phyloP scores from a whole-genome alignment of 2,888 invertebrate species.

The Altica lythri region DNA sequence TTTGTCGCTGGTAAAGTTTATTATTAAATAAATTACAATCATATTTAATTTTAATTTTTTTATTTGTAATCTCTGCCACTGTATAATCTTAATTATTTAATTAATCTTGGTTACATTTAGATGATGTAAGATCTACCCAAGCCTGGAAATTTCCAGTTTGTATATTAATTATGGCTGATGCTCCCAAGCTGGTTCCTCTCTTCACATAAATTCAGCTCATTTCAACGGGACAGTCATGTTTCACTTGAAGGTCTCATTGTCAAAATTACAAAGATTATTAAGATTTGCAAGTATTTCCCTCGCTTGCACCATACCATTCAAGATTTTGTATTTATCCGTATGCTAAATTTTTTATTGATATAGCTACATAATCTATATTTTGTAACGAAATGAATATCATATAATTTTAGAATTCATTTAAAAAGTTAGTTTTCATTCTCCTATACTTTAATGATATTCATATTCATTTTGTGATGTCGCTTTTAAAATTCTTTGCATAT shows the following conservation, averaged over 20 bases:
- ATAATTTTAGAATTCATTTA: too few relatives aligned
- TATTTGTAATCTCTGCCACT: slow-evolving; percentile 18
- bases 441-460: too few relatives aligned
- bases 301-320: slow-evolving; percentile 4
- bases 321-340: not conserved
- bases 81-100: slow-evolving; percentile 38
- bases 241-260: slow-evolving; percentile 26
- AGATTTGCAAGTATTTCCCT: slow-evolving; percentile 18
- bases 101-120: slow-evolving; percentile 42
- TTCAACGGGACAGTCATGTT: slow-evolving; percentile 29
- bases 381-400: too few relatives aligned
- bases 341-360: too few relatives aligned
- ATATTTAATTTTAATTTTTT: slow-evolving; percentile 1
- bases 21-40: not conserved
- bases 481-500: too few relatives aligned
- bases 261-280: slow-evolving; percentile 27
- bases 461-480: too few relatives aligned
- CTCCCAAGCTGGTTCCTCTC: slow-evolving; percentile 34
- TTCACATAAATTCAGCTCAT: slow-evolving; percentile 27
- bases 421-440: too few relatives aligned
- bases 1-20: not conserved
- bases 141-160: slow-evolving; percentile 39
- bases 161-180: slow-evolving; percentile 41
- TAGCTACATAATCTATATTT: too few relatives aligned
- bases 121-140: slow-evolving; percentile 39